phyloP scores from a whole-genome alignment of 2,113 vertebrate genomes.

The Pteruthius melanotis region DNA sequence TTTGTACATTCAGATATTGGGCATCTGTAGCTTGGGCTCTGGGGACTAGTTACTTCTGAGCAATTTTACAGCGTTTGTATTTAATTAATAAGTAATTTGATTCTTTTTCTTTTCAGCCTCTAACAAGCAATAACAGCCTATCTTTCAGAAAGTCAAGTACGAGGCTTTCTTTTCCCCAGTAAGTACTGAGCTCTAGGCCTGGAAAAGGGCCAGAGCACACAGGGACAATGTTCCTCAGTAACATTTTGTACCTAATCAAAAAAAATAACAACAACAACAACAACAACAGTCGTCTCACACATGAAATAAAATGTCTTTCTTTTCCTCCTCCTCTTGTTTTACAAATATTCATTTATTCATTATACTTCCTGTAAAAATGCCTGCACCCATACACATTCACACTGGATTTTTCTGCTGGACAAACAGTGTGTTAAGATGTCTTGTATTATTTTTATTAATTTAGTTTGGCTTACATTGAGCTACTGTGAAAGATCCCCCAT shows the following conservation, averaged over 20 bases:
- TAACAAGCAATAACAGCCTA: not conserved
- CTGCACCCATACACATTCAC: not conserved
- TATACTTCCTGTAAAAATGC: not conserved
- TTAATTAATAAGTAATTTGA: constrained; percentile 18
- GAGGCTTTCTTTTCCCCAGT: not conserved
- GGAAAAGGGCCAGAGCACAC: constrained; percentile 39
- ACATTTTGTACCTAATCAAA: constrained; percentile 50
- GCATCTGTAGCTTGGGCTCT: not conserved
- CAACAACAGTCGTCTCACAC: not conserved
- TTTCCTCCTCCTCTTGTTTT: not conserved
- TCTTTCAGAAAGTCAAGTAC: not conserved
- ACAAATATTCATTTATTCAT: not conserved
- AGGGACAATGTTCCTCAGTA: constrained; percentile 1
- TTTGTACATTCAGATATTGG: not conserved
- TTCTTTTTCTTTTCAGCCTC: constrained; percentile 13
- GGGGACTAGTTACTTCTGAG: not conserved
- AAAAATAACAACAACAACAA: not conserved
- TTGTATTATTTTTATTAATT: not conserved
- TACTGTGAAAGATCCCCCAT: not conserved
- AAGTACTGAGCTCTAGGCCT: constrained; percentile 3
- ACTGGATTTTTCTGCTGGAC: not conserved
- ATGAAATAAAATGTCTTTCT: not conserved
- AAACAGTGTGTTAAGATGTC: not conserved
- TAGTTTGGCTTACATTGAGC: not conserved
- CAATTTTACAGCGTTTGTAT: not conserved